These are phyloP conservation scores for Drosophila acutilabella DNA, from an alignment of 2,888 invertebrate species.

Conservation along the genomic window DNA sequence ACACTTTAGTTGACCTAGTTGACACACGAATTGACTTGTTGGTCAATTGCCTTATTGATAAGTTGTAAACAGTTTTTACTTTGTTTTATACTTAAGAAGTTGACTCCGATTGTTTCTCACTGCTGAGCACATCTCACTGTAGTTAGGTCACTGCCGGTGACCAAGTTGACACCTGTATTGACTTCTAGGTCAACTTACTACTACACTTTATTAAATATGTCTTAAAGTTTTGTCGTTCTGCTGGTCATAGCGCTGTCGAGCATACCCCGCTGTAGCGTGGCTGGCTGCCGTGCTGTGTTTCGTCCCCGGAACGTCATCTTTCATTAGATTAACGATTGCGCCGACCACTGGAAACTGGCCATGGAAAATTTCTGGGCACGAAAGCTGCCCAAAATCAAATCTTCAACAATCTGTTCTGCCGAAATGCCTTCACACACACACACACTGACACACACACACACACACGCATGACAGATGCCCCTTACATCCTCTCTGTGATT, in stretches of 20 bases:
- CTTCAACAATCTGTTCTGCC: conserved; percentile 73
- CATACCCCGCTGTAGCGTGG: neutral
- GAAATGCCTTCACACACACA: conserved; percentile 56
- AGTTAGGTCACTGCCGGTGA: neutral
- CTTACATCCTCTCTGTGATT: neutral
- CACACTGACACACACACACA: conserved; percentile 18
- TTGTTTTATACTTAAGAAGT: too few species aligned
- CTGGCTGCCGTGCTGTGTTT: conserved; percentile 16
- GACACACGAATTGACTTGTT: too few species aligned
- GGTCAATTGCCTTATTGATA: too few species aligned
- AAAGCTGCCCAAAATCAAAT: conserved; percentile 73
- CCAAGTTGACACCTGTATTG: too few species aligned
- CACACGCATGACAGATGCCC: conserved; percentile 13
- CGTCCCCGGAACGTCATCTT: conserved; percentile 69
- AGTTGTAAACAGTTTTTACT: too few species aligned
- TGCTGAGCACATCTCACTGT: too few species aligned
- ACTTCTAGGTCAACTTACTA: too few species aligned
- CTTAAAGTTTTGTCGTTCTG: too few species aligned
- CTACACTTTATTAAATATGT: too few species aligned
- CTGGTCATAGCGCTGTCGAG: neutral
- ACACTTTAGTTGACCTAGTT: too few species aligned
- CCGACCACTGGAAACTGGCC: conserved; percentile 28
- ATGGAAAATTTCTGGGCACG: conserved; percentile 8
- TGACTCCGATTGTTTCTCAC: too few species aligned
- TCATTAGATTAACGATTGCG: conserved; percentile 78